Percentiles rank a stretch among this genome's conserved stretches.
These are phyloP conservation scores for Bubalus kerabau DNA, from an alignment of 2,113 vertebrate genomes.

Conservation along the genomic window DNA sequence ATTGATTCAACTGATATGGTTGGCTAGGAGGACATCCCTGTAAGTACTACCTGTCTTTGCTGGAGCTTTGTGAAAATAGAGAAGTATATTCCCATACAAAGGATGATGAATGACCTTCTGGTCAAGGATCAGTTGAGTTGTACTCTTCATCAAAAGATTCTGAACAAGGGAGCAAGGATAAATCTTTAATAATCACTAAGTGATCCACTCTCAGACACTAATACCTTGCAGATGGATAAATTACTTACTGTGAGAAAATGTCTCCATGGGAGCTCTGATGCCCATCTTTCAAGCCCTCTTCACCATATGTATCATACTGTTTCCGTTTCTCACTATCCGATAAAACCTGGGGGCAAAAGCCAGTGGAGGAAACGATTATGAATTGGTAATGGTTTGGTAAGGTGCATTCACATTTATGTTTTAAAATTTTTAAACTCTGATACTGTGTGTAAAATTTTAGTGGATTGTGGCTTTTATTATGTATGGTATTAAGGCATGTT, in stretches of 20 bases:
- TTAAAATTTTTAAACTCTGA: not conserved
- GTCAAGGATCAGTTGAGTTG: not conserved
- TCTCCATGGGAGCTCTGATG: conserved; percentile 97
- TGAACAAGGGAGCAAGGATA: not conserved
- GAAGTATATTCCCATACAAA: not conserved
- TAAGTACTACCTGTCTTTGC: not conserved
- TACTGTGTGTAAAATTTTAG: not conserved
- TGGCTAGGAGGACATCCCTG: not conserved
- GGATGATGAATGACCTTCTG: not conserved
- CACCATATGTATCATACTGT: conserved; percentile 94
- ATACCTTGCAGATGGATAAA: not conserved
- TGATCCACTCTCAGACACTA: not conserved
- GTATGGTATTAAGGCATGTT: not conserved
- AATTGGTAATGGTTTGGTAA: not conserved
- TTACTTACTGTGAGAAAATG: conserved; percentile 96
- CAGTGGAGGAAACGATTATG: not conserved
- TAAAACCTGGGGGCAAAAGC: conserved; percentile 85
- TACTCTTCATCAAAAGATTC: not conserved
- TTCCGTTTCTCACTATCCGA: conserved; percentile 98
- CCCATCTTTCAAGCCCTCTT: conserved; percentile 97
- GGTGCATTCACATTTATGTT: not conserved
- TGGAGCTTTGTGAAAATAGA: conserved; percentile 1
- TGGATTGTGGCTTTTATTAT: not conserved
- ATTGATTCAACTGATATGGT: not conserved
- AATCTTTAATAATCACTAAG: not conserved